Evolutionary conservation across 2,797 vertebrate species (phyloP), one percentile per base, ranked within the genome.

Genomic region (Potorous gilbertii): DNA sequence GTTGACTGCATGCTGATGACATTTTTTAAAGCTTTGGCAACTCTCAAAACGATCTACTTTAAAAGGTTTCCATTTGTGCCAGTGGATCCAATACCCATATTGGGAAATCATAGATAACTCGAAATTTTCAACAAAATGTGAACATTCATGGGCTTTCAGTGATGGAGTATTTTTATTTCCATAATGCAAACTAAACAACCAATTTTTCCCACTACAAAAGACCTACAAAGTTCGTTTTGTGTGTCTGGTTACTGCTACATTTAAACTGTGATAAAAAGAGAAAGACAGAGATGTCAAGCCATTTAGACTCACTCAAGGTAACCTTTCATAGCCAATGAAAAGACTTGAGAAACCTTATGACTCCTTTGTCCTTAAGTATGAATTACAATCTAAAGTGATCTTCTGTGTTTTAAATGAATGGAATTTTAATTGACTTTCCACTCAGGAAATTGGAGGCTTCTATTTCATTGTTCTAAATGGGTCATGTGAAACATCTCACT

Each of bases 401-500:
- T n/a, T 92, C 13, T 14, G 13, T 13, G 90, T 55, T 8, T 0
- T 50, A 14, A 91, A 87, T 1, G 93, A 95, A 92, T 66, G 10
- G 31, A 34, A 0, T 90, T 96, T 93, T 94, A 95, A 74, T 1
- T 28, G 90, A n/a, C 29, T 87, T 92, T 93, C 87, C 93, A 55
- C 94, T 95, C 55, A 21, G 54, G 55, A 34, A 2, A n/a, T 34
- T 4, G 31, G 12, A 3, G n/a, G 14, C 91, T 31, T 94, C 94
- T 92, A 54, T 94, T 95, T 97, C 94, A 27, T 57, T 92, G 91
- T 50, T 95, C 34, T 46, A 90, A 91, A 93, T 50, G 91, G 50
- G 66, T 94, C 93, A 24, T 3, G 57, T 94, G 95, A 93, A 92
- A 96, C 3, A 14, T 62, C 0, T 0, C 54, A 29, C 5, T 90